Evolutionary conservation across 2,888 invertebrate species (phyloP), one percentile per base, ranked within the genome.

Genomic region (Cybosia mesomella): DNA sequence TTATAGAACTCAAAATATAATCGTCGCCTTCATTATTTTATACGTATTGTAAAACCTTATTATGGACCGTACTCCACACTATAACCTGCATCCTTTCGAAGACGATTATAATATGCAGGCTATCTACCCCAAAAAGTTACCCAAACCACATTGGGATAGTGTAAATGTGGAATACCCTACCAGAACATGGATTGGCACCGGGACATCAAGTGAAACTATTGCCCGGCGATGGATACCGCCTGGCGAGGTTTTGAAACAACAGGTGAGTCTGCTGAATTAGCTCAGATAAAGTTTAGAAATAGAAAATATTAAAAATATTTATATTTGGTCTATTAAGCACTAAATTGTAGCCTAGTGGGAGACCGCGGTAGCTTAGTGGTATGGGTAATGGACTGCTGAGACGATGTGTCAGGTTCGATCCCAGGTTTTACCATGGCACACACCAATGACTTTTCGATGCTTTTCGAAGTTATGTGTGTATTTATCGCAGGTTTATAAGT

Each of bases 91-190:
- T 34, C 70, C 74, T 36, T 63, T 68, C 8, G 65, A 72, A 13
- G 49, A 73, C 36, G 64, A 70, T 43, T 64, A n/a, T 9, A 72
- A 73, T n/a, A 91, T 92, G 90, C 92, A 93, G 78, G 91, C 87
- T 0, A 72, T 85, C 24, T 93, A 92, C 71, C 89, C 87, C 0
- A 89, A 89, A 55, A 91, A 90, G 75, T 70, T 82, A 18, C 76
- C 84, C 0, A 76, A 75, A 2, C 79, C 82, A 0, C 67, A 78
- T 49, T 94, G 92, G 92, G 93, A 95, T 64, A 82, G 87, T 1
- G 85, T 93, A 0, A 87, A 88, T 58, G 58, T 91, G 1, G 81
- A 85, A 43, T 93, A 93, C 63, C 92, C 93, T 0, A 88, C 93
- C 0, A 87, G 81, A 32, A 89, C 90, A 70, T 87, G 83, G 53